phyloP scores from a whole-genome alignment of 2,113 vertebrate species.

The Anas platyrhynchos region DNA sequence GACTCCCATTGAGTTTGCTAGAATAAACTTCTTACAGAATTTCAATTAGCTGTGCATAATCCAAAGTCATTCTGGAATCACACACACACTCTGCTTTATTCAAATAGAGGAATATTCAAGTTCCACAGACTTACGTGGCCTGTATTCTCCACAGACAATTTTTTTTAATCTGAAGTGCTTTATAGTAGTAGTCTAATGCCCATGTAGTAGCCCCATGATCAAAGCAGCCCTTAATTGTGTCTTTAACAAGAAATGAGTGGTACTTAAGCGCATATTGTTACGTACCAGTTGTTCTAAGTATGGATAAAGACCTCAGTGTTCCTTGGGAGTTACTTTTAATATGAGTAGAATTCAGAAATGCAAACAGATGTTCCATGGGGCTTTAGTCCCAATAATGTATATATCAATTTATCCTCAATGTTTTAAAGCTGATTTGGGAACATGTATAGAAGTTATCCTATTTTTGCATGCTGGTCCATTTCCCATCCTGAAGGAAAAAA shows the following conservation, averaged over 20 bases:
- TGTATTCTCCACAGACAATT: not conserved
- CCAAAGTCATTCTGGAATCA: not conserved
- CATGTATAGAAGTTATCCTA: not conserved
- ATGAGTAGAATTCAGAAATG: not conserved
- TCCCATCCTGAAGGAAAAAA: not conserved
- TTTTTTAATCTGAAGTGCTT: not conserved
- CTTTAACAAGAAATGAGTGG: not conserved
- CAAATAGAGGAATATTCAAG: not conserved
- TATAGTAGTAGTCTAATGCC: not conserved
- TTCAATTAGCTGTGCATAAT: not conserved
- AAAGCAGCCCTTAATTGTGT: not conserved
- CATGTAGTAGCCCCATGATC: not conserved
- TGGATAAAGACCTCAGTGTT: not conserved
- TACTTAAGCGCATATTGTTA: not conserved
- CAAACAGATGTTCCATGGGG: not conserved
- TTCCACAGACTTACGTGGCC: not conserved
- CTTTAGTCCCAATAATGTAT: not conserved
- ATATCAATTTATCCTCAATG: not conserved
- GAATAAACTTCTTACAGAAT: not conserved
- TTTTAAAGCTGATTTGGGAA: not conserved
- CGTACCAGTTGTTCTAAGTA: not conserved
- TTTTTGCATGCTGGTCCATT: not conserved
- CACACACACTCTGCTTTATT: not conserved
- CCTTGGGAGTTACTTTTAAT: not conserved
- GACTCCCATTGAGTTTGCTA: not conserved